These are phyloP conservation scores for Thunnus thynnus DNA, from an alignment of 2,113 vertebrate species.

Conservation along the genomic window DNA sequence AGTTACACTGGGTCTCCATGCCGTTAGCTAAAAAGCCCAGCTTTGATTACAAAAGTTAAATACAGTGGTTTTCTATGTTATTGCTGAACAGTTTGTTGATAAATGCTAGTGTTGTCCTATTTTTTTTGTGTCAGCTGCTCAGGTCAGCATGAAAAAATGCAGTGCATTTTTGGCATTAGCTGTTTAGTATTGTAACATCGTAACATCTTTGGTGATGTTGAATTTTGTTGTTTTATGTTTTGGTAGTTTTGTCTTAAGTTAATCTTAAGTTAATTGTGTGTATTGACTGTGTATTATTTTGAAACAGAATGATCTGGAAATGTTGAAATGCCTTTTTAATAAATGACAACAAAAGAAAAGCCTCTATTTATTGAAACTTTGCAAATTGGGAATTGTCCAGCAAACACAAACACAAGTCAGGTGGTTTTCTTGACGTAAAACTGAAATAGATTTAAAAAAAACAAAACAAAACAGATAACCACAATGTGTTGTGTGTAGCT, in stretches of 20 bases:
- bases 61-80: background rate
- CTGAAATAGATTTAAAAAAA: background rate
- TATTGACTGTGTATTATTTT: conserved; percentile 19
- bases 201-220: conserved; percentile 20
- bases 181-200: background rate
- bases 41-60: background rate
- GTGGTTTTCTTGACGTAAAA: background rate
- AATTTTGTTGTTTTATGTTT: background rate
- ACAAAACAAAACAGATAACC: background rate
- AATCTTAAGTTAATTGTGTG: conserved; percentile 30
- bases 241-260: conserved; percentile 22
- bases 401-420: background rate
- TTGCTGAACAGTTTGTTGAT: background rate
- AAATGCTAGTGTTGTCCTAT: background rate
- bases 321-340: conserved; percentile 42
- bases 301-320: conserved; percentile 9
- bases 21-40: conserved; percentile 87
- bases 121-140: conserved; percentile 15
- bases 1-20: conserved; percentile 90
- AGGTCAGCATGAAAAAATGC: conserved; percentile 14
- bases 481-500: background rate
- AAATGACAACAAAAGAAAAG: conserved; percentile 14
- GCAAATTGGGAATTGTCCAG: background rate
- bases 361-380: conserved; percentile 2
- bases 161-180: conserved; percentile 27